Percentiles rank a stretch among this genome's conserved stretches.
These are phyloP conservation scores for Ageneiosus marmoratus DNA, from an alignment of 2,113 vertebrate genomes.

Conservation along the genomic window DNA sequence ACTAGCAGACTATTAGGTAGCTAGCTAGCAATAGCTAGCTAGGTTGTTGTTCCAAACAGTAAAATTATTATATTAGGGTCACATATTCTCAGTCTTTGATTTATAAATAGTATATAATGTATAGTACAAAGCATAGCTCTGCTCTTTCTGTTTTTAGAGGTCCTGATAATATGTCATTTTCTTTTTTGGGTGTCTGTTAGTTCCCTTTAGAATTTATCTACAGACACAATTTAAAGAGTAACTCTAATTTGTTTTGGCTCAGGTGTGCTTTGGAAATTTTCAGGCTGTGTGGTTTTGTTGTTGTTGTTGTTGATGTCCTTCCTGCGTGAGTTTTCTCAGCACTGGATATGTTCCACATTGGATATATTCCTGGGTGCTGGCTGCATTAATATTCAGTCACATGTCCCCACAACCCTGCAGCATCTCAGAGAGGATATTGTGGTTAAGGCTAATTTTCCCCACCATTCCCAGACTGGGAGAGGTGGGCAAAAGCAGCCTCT, in stretches of 20 bases:
- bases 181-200: not conserved
- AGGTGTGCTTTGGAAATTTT: not conserved
- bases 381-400: conserved; percentile 49
- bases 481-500: conserved; percentile 79
- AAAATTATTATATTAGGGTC: not conserved
- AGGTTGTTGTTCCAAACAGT: not conserved
- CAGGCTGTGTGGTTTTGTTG: not conserved
- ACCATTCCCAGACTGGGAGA: conserved; percentile 82
- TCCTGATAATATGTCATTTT: not conserved
- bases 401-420: conserved; percentile 27
- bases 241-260: not conserved
- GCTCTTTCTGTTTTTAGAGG: not conserved
- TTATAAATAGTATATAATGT: not conserved
- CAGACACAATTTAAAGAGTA: not conserved
- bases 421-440: conserved; percentile 34
- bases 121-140: not conserved
- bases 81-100: not conserved
- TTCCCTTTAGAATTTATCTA: not conserved
- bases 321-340: conserved; percentile 1
- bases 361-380: conserved; percentile 25
- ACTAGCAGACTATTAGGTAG: not conserved
- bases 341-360: conserved; percentile 23
- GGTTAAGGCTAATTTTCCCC: conserved; percentile 80
- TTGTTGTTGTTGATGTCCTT: not conserved
- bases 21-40: not conserved